phyloP scores from a whole-genome alignment of 2,888 invertebrate genomes.

The Oscheius sp. region DNA sequence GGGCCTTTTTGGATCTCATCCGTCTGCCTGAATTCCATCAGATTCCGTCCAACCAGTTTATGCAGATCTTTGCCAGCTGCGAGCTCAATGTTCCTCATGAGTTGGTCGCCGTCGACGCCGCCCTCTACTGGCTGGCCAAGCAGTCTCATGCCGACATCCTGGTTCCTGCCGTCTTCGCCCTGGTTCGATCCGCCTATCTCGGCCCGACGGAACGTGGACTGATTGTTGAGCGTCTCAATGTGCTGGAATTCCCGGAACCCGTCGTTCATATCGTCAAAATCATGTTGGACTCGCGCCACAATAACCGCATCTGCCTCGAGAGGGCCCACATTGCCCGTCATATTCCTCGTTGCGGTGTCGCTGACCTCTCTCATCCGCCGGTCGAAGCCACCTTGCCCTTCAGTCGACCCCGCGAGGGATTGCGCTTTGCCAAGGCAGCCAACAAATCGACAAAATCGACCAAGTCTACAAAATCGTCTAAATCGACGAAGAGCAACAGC shows the following conservation, averaged over 20 bases:
- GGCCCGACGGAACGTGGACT: constrained; percentile 22
- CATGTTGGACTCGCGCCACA: constrained; percentile 16
- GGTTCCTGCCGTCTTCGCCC: constrained; percentile 24
- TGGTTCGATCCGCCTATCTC: constrained; percentile 25
- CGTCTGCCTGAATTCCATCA: constrained; percentile 12
- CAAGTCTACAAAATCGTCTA: background rate
- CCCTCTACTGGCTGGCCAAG: constrained; percentile 28
- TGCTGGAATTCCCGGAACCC: constrained; percentile 22
- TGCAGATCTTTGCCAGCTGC: constrained; percentile 27
- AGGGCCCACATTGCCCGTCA: constrained; percentile 15
- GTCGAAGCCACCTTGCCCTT: constrained; percentile 10
- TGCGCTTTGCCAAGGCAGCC: background rate
- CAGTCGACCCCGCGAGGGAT: constrained; percentile 18
- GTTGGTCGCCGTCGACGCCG: constrained; percentile 25
- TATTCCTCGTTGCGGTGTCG: constrained; percentile 25
- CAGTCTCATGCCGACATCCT: background rate
- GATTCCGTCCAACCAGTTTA: constrained; percentile 15
- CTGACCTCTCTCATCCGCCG: background rate
- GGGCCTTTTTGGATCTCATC: constrained; percentile 21
- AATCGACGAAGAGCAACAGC: background rate
- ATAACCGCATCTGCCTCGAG: constrained; percentile 22
- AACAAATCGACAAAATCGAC: background rate
- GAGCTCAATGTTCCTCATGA: constrained; percentile 32
- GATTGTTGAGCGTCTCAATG: constrained; percentile 11
- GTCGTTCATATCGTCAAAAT: background rate